These are phyloP conservation scores for Homalodisca vitripennis DNA, from an alignment of 1,140 invertebrate genomes.

Conservation along the genomic window DNA sequence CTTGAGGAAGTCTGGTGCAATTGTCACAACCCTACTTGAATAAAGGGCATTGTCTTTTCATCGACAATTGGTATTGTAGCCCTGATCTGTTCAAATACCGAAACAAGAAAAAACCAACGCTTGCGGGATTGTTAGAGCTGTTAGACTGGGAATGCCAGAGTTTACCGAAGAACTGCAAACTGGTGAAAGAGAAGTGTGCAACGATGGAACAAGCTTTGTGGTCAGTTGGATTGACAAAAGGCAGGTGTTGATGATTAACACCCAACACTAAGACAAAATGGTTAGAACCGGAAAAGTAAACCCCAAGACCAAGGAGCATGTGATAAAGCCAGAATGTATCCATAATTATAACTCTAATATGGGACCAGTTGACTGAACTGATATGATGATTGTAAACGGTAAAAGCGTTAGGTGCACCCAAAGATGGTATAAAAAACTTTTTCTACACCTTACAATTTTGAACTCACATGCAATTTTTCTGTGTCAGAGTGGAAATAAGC, in stretches of 20 bases:
- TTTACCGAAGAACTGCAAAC: conserved; percentile 41
- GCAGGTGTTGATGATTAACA: conserved; percentile 44
- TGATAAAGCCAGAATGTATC: conserved; percentile 45
- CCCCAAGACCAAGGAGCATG: conserved; percentile 3
- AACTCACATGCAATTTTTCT: not conserved
- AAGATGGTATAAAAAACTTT: too few relatives aligned
- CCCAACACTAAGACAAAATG: conserved; percentile 37
- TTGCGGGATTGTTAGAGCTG: conserved; percentile 41
- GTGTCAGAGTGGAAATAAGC: not conserved
- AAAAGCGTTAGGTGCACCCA: conserved; percentile 44
- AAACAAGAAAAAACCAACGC: conserved; percentile 39
- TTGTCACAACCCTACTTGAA: conserved; percentile 41
- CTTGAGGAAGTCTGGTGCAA: too few relatives aligned
- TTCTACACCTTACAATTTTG: not conserved
- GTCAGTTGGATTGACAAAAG: conserved; percentile 43
- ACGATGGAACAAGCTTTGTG: conserved; percentile 38
- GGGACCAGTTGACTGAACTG: conserved; percentile 45
- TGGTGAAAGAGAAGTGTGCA: conserved; percentile 42
- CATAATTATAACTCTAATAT: conserved; percentile 47
- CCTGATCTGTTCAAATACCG: conserved; percentile 40
- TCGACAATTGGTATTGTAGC: conserved; percentile 44
- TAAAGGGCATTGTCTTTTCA: conserved; percentile 40
- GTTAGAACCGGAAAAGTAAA: conserved; percentile 32
- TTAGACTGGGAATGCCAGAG: conserved; percentile 42
- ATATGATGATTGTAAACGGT: conserved; percentile 44